These are phyloP conservation scores for Thalassarche chlororhynchos DNA, from an alignment of 2,113 vertebrate species.

Conservation along the genomic window DNA sequence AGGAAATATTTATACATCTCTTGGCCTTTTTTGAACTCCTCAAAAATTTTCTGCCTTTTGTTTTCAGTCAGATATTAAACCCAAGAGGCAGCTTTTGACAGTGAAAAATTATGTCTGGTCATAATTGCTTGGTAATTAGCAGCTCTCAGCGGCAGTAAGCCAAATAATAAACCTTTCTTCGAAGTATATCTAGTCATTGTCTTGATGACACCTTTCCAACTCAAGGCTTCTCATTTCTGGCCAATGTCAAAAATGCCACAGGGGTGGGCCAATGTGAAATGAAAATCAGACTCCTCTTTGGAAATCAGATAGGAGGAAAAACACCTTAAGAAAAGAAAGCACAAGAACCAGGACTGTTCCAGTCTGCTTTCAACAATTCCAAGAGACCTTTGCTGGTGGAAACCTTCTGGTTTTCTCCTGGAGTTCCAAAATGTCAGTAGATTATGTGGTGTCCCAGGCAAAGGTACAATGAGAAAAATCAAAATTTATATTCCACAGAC, in stretches of 20 bases:
- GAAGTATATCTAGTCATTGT: slow-evolving; percentile 35
- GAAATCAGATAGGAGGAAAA: neutral
- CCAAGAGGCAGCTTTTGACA: neutral
- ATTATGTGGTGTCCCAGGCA: neutral
- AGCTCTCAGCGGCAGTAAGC: neutral
- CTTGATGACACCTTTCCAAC: slow-evolving; percentile 46
- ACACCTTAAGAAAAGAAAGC: neutral
- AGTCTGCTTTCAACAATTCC: neutral
- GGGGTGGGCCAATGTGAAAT: neutral
- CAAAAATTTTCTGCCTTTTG: neutral
- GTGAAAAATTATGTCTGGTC: neutral
- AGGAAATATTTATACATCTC: slow-evolving; percentile 16
- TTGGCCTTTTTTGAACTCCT: neutral
- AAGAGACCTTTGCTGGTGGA: neutral
- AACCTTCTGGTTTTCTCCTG: neutral
- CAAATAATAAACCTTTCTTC: slow-evolving; percentile 43
- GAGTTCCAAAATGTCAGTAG: neutral
- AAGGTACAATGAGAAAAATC: neutral
- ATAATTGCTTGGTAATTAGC: slow-evolving; percentile 47
- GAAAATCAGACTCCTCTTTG: neutral
- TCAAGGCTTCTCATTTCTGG: neutral
- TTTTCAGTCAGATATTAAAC: slow-evolving; percentile 31
- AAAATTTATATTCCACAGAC: neutral
- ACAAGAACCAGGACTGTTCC: neutral
- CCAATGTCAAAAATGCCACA: neutral